phyloP scores from a whole-genome alignment of 2,888 invertebrate genomes.

The Mythimna loreyi region DNA sequence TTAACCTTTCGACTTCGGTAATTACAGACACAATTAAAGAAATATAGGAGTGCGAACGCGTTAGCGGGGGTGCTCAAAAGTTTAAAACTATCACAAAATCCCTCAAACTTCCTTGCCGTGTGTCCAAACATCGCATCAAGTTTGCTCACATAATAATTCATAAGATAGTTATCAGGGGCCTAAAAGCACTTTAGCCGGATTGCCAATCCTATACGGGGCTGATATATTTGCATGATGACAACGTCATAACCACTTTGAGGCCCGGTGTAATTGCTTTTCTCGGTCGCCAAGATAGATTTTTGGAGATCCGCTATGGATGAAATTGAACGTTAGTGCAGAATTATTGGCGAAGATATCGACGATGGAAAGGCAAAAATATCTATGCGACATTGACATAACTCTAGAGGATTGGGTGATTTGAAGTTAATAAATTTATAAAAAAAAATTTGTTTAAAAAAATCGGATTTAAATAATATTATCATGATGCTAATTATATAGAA shows the following conservation, averaged over 20 bases:
- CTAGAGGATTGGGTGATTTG: too few species aligned
- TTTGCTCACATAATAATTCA: constrained; percentile 77
- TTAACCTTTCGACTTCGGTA: too few species aligned
- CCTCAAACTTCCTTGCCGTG: constrained; percentile 44
- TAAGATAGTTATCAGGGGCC: constrained; percentile 81
- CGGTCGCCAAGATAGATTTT: constrained; percentile 68
- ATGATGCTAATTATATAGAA: too few species aligned
- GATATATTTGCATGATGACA: constrained; percentile 81
- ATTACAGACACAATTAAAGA: too few species aligned
- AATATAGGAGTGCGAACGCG: too few species aligned
- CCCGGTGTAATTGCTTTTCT: constrained; percentile 76
- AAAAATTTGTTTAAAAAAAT: too few species aligned
- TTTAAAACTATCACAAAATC: constrained; percentile 1
- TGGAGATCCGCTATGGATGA: constrained; percentile 64
- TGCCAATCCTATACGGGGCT: constrained; percentile 76
- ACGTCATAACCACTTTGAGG: constrained; percentile 76
- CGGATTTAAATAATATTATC: too few species aligned
- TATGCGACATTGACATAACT: too few species aligned
- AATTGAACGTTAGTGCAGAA: not conserved
- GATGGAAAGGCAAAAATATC: too few species aligned
- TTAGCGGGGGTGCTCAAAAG: too few species aligned
- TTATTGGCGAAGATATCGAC: too few species aligned
- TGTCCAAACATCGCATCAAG: constrained; percentile 60
- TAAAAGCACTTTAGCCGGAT: constrained; percentile 82
- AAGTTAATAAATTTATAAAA: too few species aligned